phyloP scores from a whole-genome alignment of 2,797 vertebrate species.

The Rhinichthys osculus region DNA sequence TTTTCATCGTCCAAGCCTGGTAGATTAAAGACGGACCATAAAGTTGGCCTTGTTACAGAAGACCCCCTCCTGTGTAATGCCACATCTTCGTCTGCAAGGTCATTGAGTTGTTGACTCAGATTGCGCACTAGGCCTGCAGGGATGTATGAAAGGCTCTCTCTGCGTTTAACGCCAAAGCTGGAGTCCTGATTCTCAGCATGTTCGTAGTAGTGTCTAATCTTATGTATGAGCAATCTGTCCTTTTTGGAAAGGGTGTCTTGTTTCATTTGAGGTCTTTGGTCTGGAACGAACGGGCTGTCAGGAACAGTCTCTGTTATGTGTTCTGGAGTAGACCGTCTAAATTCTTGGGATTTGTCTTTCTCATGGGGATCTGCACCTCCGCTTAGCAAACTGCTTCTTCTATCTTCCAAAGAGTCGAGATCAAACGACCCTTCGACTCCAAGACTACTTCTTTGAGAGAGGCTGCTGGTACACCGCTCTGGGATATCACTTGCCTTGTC shows the following conservation, averaged over 20 bases:
- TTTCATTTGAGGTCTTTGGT: conserved; percentile 51
- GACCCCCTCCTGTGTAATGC: conserved; percentile 64
- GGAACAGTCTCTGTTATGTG: not conserved
- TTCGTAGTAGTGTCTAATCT: conserved; percentile 91
- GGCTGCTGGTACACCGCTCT: conserved; percentile 76
- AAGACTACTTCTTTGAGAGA: conserved; percentile 85
- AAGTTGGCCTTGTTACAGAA: conserved; percentile 73
- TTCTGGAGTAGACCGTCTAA: conserved; percentile 62
- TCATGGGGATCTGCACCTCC: conserved; percentile 76
- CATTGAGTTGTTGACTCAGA: conserved; percentile 85
- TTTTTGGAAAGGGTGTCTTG: conserved; percentile 84
- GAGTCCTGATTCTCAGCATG: conserved; percentile 87
- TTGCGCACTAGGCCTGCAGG: conserved; percentile 91
- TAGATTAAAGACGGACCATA: conserved; percentile 82
- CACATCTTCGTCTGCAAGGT: conserved; percentile 70
- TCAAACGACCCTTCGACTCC: conserved; percentile 79
- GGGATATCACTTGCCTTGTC: conserved; percentile 87
- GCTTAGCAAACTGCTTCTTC: conserved; percentile 79
- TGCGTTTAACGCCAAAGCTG: conserved; percentile 86
- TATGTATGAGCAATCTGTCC: conserved; percentile 89
- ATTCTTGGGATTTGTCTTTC: conserved; percentile 63
- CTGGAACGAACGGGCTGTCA: conserved; percentile 34
- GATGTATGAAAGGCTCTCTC: conserved; percentile 95
- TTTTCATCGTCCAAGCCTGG: conserved; percentile 70
- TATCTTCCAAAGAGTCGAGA: conserved; percentile 74